Percentiles rank a stretch among this genome's conserved stretches.
phyloP scores from a whole-genome alignment of 2,113 vertebrate species.

The Ibidorhyncha struthersii region DNA sequence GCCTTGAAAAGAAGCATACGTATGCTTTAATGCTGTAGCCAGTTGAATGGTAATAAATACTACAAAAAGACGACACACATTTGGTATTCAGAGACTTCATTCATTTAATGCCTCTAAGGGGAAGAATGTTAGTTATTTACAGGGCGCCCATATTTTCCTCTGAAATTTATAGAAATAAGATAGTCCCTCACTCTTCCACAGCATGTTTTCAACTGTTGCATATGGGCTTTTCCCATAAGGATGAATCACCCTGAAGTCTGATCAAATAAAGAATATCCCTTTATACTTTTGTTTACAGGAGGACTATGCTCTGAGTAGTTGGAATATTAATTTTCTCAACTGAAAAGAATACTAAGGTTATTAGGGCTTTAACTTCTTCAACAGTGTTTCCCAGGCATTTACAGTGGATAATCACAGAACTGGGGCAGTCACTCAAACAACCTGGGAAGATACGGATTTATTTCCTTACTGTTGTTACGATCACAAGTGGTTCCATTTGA shows the following conservation, averaged over 20 bases:
- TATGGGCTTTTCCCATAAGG: background rate
- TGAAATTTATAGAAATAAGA: constrained; percentile 1
- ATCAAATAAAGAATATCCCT: constrained; percentile 23
- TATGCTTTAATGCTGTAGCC: background rate
- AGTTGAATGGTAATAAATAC: constrained; percentile 6
- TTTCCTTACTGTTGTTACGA: background rate
- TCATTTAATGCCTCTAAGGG: constrained; percentile 24
- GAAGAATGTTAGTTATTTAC: background rate
- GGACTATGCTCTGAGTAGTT: background rate
- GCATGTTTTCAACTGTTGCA: background rate
- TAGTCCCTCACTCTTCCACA: background rate
- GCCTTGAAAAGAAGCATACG: background rate
- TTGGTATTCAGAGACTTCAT: constrained; percentile 15
- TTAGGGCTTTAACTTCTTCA: background rate
- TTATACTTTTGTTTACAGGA: constrained; percentile 1
- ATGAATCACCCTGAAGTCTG: background rate
- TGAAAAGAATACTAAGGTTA: background rate
- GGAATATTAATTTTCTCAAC: background rate
- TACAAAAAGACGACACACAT: background rate
- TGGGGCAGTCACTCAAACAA: background rate
- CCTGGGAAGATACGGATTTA: background rate
- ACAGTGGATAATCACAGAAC: background rate
- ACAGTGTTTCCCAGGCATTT: background rate
- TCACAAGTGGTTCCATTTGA: background rate
- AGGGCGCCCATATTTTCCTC: background rate